Evolutionary conservation across 2,113 vertebrate genomes (phyloP).

Genomic region (Oreochromis spilurus): DNA sequence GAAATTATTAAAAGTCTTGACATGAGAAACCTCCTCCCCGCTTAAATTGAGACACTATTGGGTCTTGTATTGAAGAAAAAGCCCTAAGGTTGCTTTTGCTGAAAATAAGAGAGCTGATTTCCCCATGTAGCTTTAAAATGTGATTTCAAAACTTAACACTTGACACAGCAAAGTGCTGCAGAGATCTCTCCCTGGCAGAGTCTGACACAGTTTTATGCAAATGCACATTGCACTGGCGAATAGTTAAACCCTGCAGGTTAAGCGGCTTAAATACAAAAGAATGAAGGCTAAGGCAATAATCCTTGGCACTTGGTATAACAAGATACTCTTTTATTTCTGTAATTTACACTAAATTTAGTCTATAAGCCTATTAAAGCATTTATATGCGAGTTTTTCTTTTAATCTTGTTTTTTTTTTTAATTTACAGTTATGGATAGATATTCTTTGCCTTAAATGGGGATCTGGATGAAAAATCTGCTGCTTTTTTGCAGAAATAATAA

Average conservation of each 20-base stretch:
- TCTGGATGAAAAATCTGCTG: neutral
- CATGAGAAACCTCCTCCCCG: neutral
- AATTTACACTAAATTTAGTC: neutral
- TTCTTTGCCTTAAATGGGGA: neutral
- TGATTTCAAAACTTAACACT: neutral
- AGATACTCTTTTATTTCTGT: neutral
- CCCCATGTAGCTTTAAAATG: neutral
- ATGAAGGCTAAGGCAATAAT: conserved; percentile 12
- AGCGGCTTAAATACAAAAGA: conserved; percentile 33
- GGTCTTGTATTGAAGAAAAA: neutral
- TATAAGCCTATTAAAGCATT: neutral
- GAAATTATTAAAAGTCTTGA: neutral
- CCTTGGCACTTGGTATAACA: conserved; percentile 8
- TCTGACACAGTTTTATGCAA: conserved; percentile 7
- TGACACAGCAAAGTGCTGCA: neutral
- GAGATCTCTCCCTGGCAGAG: neutral
- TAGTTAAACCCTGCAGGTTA: conserved; percentile 28
- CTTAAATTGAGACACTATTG: neutral
- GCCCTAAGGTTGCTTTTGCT: neutral
- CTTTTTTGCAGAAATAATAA: neutral
- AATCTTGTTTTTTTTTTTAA: neutral
- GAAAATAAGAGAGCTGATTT: neutral
- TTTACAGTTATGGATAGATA: neutral
- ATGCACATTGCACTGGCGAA: neutral
- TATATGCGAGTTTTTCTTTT: neutral